These are phyloP conservation scores for Phylloscopus collybita DNA, from an alignment of 2,797 vertebrate genomes.

Conservation along the genomic window DNA sequence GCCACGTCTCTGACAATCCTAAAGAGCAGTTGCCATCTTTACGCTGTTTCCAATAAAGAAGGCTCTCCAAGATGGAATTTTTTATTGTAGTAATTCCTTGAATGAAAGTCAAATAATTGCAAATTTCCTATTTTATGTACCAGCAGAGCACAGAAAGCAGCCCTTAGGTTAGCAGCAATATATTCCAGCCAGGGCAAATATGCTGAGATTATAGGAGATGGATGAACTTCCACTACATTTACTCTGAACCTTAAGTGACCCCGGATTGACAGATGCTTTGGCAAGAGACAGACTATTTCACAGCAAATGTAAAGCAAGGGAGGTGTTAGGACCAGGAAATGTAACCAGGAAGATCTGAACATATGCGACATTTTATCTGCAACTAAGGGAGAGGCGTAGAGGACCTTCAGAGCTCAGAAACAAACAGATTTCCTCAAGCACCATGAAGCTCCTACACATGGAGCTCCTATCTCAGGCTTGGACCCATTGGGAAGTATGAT, in stretches of 20 bases:
- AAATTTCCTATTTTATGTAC: neutral
- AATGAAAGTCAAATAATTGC: neutral
- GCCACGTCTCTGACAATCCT: neutral
- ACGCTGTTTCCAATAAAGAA: neutral
- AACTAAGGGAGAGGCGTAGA: neutral
- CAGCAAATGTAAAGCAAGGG: neutral
- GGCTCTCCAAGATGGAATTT: neutral
- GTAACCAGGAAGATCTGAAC: neutral
- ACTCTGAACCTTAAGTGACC: constrained; percentile 3
- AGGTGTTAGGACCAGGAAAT: neutral
- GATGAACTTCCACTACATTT: neutral
- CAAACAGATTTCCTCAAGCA: neutral
- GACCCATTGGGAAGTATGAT: neutral
- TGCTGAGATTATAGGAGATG: neutral
- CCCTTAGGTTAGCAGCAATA: neutral
- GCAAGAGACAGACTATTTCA: neutral
- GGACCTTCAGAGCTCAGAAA: neutral
- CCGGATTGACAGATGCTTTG: neutral
- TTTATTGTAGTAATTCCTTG: neutral
- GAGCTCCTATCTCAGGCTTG: neutral
- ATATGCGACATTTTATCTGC: neutral
- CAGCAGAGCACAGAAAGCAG: neutral
- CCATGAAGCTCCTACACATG: accelerated
- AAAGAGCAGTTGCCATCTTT: neutral
- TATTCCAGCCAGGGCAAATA: neutral